Evolutionary conservation across 2,888 invertebrate species (phyloP).

Genomic region (Terebella lapidaria): DNA sequence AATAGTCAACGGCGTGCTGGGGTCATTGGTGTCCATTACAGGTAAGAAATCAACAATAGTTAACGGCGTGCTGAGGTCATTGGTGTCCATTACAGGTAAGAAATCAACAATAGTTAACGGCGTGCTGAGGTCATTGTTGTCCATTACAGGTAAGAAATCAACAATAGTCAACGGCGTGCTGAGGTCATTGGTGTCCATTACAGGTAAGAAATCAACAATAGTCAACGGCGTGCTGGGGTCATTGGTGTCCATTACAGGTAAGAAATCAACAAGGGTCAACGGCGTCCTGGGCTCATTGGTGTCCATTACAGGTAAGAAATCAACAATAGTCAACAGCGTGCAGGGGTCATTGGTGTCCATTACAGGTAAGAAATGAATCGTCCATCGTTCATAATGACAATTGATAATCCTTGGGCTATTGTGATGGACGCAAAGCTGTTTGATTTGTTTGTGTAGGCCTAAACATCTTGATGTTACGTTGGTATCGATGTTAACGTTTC

Average conservation of each 20-base stretch:
- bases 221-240: slow-evolving; percentile 85
- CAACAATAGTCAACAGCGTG: neutral
- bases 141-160: neutral
- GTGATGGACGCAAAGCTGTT: too few species aligned
- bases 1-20: neutral
- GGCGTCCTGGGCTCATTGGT: neutral
- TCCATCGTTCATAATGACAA: too few species aligned
- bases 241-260: slow-evolving; percentile 63
- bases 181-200: neutral
- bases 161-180: neutral
- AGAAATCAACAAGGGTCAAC: neutral
- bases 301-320: neutral
- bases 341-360: neutral
- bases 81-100: neutral
- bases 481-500: too few species aligned
- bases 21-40: neutral
- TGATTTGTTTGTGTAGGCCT: too few species aligned
- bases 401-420: too few species aligned
- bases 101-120: neutral
- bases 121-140: neutral
- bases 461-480: too few species aligned
- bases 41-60: neutral
- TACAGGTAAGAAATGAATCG: neutral
- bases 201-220: slow-evolving; percentile 51
- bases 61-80: neutral